Evolutionary conservation across 2,797 vertebrate genomes (phyloP).

Genomic region (Dryobates pubescens): DNA sequence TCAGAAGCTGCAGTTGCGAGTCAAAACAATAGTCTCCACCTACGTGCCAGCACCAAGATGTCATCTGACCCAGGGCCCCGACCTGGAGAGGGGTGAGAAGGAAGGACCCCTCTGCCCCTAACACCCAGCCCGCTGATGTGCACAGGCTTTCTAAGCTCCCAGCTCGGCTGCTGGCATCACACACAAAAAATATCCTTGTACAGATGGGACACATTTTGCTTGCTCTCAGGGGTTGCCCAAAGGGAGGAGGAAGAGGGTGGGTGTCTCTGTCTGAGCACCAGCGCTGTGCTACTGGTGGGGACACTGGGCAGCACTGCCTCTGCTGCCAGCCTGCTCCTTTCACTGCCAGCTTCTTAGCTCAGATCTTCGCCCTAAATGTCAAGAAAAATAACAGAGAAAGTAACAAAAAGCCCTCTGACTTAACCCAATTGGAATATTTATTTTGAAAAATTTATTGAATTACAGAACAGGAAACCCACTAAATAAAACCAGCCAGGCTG

Average conservation of each 20-base stretch:
- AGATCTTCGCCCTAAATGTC: background rate
- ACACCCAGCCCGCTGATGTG: background rate
- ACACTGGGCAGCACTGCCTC: background rate
- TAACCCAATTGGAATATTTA: constrained; percentile 73
- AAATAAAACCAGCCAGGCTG: constrained; percentile 69
- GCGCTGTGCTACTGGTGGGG: fast-evolving
- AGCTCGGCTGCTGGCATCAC: background rate
- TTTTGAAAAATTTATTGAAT: constrained; percentile 76
- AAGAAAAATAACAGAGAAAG: constrained; percentile 55
- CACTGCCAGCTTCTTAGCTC: background rate
- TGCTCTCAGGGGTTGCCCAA: background rate
- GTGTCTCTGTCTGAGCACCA: background rate
- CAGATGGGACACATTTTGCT: background rate
- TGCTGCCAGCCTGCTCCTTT: background rate
- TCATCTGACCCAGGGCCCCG: background rate
- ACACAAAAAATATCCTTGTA: background rate
- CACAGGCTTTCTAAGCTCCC: background rate
- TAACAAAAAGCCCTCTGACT: constrained; percentile 44
- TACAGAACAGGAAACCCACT: constrained; percentile 72
- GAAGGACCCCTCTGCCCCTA: background rate
- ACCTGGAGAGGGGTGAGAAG: background rate
- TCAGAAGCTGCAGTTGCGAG: background rate
- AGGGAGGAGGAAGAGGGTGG: background rate
- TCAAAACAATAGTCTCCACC: constrained; percentile 1
- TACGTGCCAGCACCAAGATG: background rate